A percentile compares a stretch with the other conserved stretches of the same genome.
phyloP scores from a whole-genome alignment of 2,113 vertebrate species.

The Nannospalax galili region DNA sequence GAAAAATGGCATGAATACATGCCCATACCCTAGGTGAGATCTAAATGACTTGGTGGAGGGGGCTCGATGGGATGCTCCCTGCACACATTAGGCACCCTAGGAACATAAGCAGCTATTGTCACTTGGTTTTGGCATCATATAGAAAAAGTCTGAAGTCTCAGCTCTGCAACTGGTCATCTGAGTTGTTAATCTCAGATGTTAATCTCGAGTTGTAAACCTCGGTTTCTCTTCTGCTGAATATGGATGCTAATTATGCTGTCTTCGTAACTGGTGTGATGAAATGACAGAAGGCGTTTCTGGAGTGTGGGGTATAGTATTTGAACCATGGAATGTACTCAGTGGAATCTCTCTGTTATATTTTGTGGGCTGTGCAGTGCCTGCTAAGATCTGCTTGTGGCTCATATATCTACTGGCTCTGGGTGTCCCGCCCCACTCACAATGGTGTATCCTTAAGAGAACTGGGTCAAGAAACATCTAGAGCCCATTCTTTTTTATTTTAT shows the following conservation, averaged over 20 bases:
- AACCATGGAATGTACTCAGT: rapidly evolving
- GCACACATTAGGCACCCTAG: neutral
- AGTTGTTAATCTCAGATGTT: neutral
- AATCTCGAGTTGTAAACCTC: neutral
- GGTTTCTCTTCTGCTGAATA: neutral
- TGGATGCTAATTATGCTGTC: too few relatives aligned
- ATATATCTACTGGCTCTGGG: neutral
- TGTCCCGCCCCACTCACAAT: rapidly evolving
- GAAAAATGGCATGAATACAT: neutral
- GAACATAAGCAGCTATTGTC: neutral
- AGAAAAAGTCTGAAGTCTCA: neutral
- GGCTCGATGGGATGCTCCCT: neutral
- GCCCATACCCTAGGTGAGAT: neutral
- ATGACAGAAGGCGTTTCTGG: neutral
- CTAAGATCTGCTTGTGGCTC: neutral
- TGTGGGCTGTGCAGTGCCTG: too few relatives aligned
- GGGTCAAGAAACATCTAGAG: neutral
- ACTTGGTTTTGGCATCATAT: neutral
- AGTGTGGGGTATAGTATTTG: rapidly evolving
- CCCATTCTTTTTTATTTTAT: neutral
- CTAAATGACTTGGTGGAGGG: rapidly evolving
- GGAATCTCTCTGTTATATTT: too few relatives aligned
- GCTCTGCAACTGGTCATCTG: neutral
- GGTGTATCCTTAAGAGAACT: rapidly evolving
- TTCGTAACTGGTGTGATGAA: neutral